phyloP scores from a whole-genome alignment of 2,888 invertebrate species.

The Lacanobia wlatinum region DNA sequence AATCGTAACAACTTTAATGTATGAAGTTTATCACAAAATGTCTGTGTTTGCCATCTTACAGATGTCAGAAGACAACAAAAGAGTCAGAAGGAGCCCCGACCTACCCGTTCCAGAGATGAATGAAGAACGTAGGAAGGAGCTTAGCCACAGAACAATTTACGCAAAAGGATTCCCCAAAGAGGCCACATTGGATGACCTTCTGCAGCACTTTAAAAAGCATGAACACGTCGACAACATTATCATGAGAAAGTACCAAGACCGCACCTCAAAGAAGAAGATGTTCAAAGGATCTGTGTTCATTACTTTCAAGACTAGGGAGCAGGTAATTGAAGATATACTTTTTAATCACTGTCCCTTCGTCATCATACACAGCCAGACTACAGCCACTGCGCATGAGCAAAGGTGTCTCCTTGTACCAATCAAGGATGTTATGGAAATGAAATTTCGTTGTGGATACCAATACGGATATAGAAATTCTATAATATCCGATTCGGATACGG shows the following conservation, averaged over 20 bases:
- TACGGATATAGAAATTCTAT: too few relatives aligned
- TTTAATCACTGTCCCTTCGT: neutral
- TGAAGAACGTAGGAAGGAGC: slow-evolving; percentile 95
- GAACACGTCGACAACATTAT: slow-evolving; percentile 93
- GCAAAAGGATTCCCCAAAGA: slow-evolving; percentile 96
- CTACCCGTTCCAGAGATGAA: slow-evolving; percentile 96
- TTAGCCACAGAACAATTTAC: slow-evolving; percentile 95
- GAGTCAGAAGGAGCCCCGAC: slow-evolving; percentile 94
- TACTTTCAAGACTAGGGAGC: slow-evolving; percentile 95
- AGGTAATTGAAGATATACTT: slow-evolving; percentile 74
- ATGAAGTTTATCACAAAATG: neutral
- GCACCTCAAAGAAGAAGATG: slow-evolving; percentile 91
- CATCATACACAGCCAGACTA: neutral
- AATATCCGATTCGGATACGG: too few relatives aligned
- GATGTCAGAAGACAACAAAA: slow-evolving; percentile 92
- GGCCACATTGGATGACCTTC: slow-evolving; percentile 92
- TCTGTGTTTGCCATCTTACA: slow-evolving; percentile 67
- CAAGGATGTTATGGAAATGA: too few relatives aligned
- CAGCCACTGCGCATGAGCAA: neutral
- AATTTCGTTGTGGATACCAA: too few relatives aligned
- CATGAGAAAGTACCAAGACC: slow-evolving; percentile 92
- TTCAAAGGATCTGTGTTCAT: slow-evolving; percentile 98
- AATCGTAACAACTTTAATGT: too few relatives aligned
- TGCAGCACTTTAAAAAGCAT: slow-evolving; percentile 93
- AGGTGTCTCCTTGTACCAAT: neutral